Percentiles rank a stretch among this genome's conserved stretches.
phyloP scores from a whole-genome alignment of 2,113 vertebrate species.

The Fregata magnificens region DNA sequence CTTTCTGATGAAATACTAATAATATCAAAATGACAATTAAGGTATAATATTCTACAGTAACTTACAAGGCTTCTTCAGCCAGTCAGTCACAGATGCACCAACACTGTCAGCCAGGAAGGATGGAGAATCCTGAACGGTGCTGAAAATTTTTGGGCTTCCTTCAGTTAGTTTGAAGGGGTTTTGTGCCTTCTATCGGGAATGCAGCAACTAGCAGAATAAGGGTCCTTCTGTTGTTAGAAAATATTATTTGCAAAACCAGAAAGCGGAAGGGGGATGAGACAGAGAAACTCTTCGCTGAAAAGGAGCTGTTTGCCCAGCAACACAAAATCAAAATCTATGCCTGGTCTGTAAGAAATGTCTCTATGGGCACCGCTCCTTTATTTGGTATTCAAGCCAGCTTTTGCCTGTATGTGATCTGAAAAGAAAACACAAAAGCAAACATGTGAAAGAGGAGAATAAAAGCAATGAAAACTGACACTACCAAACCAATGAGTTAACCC shows the following conservation, averaged over 20 bases:
- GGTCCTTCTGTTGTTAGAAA: background rate
- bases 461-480: background rate
- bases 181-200: background rate
- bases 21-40: background rate
- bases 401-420: constrained; percentile 35
- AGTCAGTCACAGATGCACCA: background rate
- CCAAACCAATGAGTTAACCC: background rate
- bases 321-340: constrained; percentile 7
- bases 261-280: background rate
- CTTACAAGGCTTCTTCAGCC: background rate
- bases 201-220: background rate
- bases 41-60: background rate
- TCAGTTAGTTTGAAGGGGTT: background rate
- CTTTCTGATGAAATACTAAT: background rate
- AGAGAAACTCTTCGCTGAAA: background rate
- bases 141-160: background rate
- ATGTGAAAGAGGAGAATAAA: constrained; percentile 19
- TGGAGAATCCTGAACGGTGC: background rate
- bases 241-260: background rate
- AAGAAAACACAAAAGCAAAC: constrained; percentile 48
- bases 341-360: constrained; percentile 1
- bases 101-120: background rate
- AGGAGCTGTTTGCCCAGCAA: constrained; percentile 7
- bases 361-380: background rate
- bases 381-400: constrained; percentile 24